These are phyloP conservation scores for Osmerus eperlanus DNA, from an alignment of 2,113 vertebrate species.

Conservation along the genomic window DNA sequence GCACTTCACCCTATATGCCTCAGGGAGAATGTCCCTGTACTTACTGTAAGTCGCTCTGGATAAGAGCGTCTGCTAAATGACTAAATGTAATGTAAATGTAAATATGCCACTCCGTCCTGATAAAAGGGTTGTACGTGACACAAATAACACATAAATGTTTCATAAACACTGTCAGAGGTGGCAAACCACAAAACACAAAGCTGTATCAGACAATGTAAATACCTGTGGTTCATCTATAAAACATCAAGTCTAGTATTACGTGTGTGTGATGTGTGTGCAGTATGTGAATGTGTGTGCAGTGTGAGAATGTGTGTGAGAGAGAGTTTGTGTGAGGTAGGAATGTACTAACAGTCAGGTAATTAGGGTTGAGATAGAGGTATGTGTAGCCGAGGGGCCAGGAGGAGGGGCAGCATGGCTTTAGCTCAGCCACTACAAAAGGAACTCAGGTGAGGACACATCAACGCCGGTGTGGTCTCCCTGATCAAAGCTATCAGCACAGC, in stretches of 20 bases:
- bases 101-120: no score
- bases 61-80: no score
- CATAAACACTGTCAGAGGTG: constrained; percentile 28
- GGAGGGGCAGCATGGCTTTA: constrained; percentile 47
- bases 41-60: no score
- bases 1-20: no score
- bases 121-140: no score
- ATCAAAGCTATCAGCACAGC: constrained; percentile 62
- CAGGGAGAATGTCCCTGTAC: no score
- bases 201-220: constrained; percentile 20
- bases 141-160: constrained; percentile 26
- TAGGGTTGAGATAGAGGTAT: constrained; percentile 62
- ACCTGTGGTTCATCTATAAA: constrained; percentile 16
- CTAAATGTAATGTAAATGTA: no score
- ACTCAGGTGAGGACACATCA: constrained; percentile 58
- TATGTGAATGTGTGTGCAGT: neutral
- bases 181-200: constrained; percentile 38
- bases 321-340: constrained; percentile 39
- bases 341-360: constrained; percentile 58
- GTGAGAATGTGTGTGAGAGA: neutral
- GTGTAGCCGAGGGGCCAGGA: constrained; percentile 46
- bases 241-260: neutral
- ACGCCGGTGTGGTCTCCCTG: constrained; percentile 56
- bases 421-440: constrained; percentile 57
- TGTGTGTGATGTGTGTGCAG: constrained; percentile 5